Conservation (phyloP, 2,113 vertebrate genomes). For the Hirundichthys speculiger region DNA sequence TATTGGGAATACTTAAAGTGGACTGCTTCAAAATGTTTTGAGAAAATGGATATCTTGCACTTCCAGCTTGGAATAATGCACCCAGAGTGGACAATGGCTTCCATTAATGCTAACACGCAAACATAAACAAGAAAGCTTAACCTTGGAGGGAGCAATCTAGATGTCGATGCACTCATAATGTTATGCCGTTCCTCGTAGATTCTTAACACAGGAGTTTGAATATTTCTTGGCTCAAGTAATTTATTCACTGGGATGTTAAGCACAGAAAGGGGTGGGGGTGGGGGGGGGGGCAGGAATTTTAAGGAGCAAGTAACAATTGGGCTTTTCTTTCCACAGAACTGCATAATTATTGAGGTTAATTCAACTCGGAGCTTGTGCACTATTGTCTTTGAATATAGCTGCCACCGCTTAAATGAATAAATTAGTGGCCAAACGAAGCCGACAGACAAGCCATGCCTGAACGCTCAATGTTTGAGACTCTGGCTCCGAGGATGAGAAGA, state of each 20-base stretch:
- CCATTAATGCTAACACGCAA: slow-evolving; percentile 63
- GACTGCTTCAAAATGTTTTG: slow-evolving; percentile 68
- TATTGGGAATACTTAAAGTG: slow-evolving; percentile 60
- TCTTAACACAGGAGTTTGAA: slow-evolving; percentile 19
- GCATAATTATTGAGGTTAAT: slow-evolving; percentile 79
- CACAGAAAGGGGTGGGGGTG: slow-evolving; percentile 47
- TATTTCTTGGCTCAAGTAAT: slow-evolving; percentile 45
- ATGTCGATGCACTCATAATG: slow-evolving; percentile 3
- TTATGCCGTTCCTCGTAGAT: slow-evolving; percentile 7
- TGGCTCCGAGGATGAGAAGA: slow-evolving; percentile 41
- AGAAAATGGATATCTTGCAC: slow-evolving; percentile 52
- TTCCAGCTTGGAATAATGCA: slow-evolving; percentile 44
- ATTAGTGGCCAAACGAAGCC: slow-evolving; percentile 67
- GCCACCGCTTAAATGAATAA: slow-evolving; percentile 70
- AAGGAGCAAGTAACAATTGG: slow-evolving; percentile 66
- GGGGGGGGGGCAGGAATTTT: slow-evolving; percentile 49
- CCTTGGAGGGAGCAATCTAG: slow-evolving; percentile 17
- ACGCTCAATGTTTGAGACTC: slow-evolving; percentile 45
- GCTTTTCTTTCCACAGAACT: slow-evolving; percentile 67
- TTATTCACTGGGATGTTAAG: slow-evolving; percentile 58
- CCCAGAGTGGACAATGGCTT: slow-evolving; percentile 25
- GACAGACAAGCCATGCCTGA: slow-evolving; percentile 63
- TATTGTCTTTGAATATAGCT: slow-evolving; percentile 76
- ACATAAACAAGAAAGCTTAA: slow-evolving; percentile 39
- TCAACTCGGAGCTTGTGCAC: slow-evolving; percentile 60